Conservation (phyloP, 2,113 vertebrate genomes). For the Chloropsis hardwickii region DNA sequence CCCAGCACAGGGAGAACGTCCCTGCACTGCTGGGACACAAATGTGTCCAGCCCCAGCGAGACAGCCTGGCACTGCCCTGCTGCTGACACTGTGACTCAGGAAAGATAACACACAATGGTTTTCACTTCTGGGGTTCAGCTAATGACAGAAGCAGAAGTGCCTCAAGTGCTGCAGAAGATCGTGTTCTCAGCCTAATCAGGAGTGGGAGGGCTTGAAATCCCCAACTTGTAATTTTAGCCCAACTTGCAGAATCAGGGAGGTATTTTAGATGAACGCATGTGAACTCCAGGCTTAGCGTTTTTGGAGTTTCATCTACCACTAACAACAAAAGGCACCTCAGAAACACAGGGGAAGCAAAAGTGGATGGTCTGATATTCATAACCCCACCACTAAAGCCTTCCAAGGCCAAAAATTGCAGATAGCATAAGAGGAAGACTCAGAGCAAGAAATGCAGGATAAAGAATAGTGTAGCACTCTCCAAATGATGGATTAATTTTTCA, state of each 20-base stretch:
- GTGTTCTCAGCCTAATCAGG: constrained; percentile 10
- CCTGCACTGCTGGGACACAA: neutral
- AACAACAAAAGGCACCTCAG: neutral
- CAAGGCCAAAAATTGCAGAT: neutral
- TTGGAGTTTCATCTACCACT: neutral
- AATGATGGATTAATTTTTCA: constrained; percentile 47
- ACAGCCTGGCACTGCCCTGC: neutral
- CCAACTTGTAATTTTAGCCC: constrained; percentile 1
- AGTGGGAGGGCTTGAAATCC: constrained; percentile 35
- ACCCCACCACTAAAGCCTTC: neutral
- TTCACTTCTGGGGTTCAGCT: neutral
- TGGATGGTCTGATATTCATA: neutral
- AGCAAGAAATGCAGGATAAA: neutral
- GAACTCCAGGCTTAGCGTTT: neutral
- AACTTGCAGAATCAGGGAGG: neutral
- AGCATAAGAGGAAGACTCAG: neutral
- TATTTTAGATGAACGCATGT: neutral
- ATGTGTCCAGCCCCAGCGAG: neutral
- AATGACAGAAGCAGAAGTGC: constrained; percentile 19
- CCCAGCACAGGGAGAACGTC: rapidly evolving
- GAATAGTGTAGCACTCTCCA: neutral
- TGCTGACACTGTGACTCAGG: neutral
- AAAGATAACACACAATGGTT: neutral
- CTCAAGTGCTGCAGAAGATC: neutral
- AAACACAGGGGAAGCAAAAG: neutral